Conservation (phyloP, 2,797 vertebrate genomes). For the Fratercula arctica region DNA sequence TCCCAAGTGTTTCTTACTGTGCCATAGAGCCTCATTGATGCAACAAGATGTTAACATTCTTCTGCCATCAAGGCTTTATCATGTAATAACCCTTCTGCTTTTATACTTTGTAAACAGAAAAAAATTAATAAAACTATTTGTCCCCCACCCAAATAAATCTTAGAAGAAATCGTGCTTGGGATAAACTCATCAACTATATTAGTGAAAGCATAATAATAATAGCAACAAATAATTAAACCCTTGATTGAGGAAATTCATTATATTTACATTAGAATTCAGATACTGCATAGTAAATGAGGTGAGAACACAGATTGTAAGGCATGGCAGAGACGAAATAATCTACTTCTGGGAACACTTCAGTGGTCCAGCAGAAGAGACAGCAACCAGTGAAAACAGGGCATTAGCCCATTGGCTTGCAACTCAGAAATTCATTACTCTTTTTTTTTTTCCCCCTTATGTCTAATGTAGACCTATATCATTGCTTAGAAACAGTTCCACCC, state of each 20-base stretch:
- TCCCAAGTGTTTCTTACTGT: not conserved
- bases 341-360: not conserved
- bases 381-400: not conserved
- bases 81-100: not conserved
- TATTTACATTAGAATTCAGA: not conserved
- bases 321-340: not conserved
- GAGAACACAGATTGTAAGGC: not conserved
- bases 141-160: not conserved
- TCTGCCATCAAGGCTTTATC: not conserved
- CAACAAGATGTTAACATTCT: not conserved
- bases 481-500: not conserved
- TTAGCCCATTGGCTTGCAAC: not conserved
- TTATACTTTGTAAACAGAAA: not conserved
- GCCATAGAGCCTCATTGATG: not conserved
- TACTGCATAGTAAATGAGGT: not conserved
- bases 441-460: not conserved
- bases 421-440: not conserved
- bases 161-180: fast-evolving
- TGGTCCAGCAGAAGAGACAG: not conserved
- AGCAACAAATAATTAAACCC: not conserved
- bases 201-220: not conserved
- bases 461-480: not conserved
- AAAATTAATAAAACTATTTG: not conserved
- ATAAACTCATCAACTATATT: not conserved
- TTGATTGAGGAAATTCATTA: not conserved